Base-by-base conservation (phyloP, 2,113 vertebrate species). In the Nanger granti region DNA sequence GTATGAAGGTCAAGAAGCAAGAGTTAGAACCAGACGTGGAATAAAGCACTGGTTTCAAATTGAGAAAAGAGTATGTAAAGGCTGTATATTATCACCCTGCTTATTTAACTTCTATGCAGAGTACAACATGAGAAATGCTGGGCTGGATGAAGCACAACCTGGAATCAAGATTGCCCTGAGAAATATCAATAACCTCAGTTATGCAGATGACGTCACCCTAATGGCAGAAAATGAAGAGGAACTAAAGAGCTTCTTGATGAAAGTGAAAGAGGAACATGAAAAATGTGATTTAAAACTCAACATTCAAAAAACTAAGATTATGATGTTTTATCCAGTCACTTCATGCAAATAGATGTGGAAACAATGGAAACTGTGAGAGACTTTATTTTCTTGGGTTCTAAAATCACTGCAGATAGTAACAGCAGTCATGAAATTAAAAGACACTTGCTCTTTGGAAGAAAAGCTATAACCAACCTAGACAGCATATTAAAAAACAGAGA, bases 1-100 rank as follows among this genome's bases (percentile, higher is more conserved):
- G n/a, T 37, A 73, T 73, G 66, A 20, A 73, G 66, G 20, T 73
- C n/a, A 73, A 73, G 18, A 37, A 73, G 5, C n/a, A 73, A 37
- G 4, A 6, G 9, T 73, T 37, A 37, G n/a, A 24, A 37, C n/a
- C 20, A 73, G 9, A 37, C 0, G 5, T 73, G 20, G n/a, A 73
- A 73, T 22, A 73, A 73, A 73, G 66, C 20, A 73, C 66, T 37
- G 66, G 18, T 73, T 73, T 22, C 66, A 73, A 73, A 37, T 6
- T 73, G 66, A 22, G n/a, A 73, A 73, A 73, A 20, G 9, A 73
- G 9, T 37, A 73, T 0, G 0, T 73, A 5, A 37, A 37, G 20
- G n/a, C n/a, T 73, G 9, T 73, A 24, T 37, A 73, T 73, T 73
- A 24, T 37, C 66, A 37, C 9, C n/a, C n/a, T 73, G 66, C 20